A percentile compares a stretch with the other conserved stretches of the same genome.
phyloP scores from a whole-genome alignment of 2,888 invertebrate genomes.

The Dromius quadrimaculatus region DNA sequence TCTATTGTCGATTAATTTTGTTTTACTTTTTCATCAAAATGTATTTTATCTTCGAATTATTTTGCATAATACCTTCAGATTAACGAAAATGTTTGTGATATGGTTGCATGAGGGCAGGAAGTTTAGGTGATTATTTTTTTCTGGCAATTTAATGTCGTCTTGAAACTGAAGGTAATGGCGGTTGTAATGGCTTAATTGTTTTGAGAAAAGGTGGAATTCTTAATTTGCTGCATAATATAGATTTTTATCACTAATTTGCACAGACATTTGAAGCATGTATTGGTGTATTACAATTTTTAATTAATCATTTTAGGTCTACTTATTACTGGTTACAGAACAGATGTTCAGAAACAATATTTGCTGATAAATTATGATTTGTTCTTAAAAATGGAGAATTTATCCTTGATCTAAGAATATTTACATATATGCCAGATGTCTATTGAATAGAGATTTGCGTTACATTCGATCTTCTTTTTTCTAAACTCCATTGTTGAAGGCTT shows the following conservation, averaged over 20 bases:
- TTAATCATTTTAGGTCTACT: too few relatives aligned
- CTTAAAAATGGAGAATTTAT: too few relatives aligned
- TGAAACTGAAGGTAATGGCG: slow-evolving; percentile 7
- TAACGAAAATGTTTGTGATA: slow-evolving; percentile 27
- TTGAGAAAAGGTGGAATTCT: neutral
- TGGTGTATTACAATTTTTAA: too few relatives aligned
- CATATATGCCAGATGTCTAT: too few relatives aligned
- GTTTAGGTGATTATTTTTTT: slow-evolving; percentile 22
- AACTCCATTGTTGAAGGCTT: too few relatives aligned
- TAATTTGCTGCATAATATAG: slow-evolving; percentile 11
- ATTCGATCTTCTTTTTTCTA: too few relatives aligned
- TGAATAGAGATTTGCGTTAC: too few relatives aligned
- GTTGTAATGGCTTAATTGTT: slow-evolving; percentile 15
- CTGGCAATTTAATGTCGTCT: slow-evolving; percentile 17
- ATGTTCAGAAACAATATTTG: too few relatives aligned
- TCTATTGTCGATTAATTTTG: slow-evolving; percentile 23
- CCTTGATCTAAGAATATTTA: too few relatives aligned
- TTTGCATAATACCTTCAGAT: slow-evolving; percentile 35
- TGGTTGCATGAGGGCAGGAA: slow-evolving; percentile 13
- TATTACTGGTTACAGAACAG: too few relatives aligned
- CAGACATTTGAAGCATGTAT: too few relatives aligned
- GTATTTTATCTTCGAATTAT: slow-evolving; percentile 31
- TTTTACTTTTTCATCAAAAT: neutral
- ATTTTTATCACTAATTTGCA: neutral
- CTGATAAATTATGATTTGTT: too few relatives aligned